Evolutionary conservation across 2,888 invertebrate species (phyloP).

Genomic region (Artemia sp.): DNA sequence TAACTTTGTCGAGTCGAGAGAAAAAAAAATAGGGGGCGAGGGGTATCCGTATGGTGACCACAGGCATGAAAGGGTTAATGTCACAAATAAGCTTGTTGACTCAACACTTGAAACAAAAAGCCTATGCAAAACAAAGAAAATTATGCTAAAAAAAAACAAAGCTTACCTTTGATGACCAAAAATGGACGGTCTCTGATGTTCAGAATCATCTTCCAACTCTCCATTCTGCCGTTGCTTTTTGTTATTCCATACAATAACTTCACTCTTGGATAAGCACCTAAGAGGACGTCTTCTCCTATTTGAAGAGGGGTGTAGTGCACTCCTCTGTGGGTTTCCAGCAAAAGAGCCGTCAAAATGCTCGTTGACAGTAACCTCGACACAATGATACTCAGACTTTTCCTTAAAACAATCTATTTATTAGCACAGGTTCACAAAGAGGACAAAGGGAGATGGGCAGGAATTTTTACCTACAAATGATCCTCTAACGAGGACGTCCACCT

Average conservation of each 20-base stretch:
- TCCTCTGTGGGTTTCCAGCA: conserved; percentile 65
- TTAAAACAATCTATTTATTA: neutral
- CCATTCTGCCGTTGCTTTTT: neutral
- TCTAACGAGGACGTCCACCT: neutral
- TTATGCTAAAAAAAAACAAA: no score
- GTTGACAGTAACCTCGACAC: conserved; percentile 87
- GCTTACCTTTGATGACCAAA: conserved; percentile 13
- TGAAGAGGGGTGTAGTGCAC: conserved; percentile 4
- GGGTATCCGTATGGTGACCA: no score
- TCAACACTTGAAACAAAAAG: no score
- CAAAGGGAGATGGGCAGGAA: no score
- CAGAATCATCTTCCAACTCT: neutral
- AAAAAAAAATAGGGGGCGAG: no score
- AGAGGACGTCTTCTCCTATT: conserved; percentile 7
- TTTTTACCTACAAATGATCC: no score
- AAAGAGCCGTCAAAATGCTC: conserved; percentile 89
- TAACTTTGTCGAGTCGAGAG: no score
- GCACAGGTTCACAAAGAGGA: no score
- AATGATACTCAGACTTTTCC: conserved; percentile 45
- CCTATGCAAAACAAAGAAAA: no score
- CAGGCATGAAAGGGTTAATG: no score
- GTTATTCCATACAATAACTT: neutral
- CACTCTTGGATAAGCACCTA: neutral
- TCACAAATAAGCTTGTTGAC: no score
- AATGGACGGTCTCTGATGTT: conserved; percentile 3